Conservation (phyloP, 2,797 vertebrate species). For the Myiotriccus ornatus region DNA sequence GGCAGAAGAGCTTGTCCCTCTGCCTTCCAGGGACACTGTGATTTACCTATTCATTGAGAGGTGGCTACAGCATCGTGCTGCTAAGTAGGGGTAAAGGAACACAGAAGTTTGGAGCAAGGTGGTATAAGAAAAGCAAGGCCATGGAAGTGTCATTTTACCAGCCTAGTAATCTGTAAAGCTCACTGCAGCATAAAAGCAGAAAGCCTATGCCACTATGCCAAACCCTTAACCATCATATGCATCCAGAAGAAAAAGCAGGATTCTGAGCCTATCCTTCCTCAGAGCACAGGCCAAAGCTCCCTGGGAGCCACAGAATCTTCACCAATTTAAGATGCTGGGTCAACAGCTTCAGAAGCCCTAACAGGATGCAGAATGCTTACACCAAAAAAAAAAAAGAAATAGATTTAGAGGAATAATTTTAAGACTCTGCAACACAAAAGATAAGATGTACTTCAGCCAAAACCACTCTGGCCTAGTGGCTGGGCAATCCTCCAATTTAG, state of each 20-base stretch:
- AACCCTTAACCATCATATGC: background rate
- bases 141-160: background rate
- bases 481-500: conserved; percentile 32
- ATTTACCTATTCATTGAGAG: background rate
- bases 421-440: background rate
- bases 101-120: background rate
- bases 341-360: background rate
- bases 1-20: background rate
- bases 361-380: background rate
- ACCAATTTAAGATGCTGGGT: background rate
- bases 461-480: background rate
- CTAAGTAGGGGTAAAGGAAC: background rate
- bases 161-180: background rate
- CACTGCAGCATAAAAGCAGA: background rate
- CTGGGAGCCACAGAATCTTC: background rate
- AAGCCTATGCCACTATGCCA: background rate
- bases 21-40: background rate
- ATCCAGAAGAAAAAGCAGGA: background rate
- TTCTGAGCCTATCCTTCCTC: background rate
- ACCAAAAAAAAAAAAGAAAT: background rate
- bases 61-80: fast-evolving
- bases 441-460: conserved; percentile 1
- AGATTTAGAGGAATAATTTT: background rate
- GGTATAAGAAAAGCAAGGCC: background rate
- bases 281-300: background rate